Conservation (phyloP, 92 coral and sea anemone species). For the Zoanthus sansibaricus region DNA sequence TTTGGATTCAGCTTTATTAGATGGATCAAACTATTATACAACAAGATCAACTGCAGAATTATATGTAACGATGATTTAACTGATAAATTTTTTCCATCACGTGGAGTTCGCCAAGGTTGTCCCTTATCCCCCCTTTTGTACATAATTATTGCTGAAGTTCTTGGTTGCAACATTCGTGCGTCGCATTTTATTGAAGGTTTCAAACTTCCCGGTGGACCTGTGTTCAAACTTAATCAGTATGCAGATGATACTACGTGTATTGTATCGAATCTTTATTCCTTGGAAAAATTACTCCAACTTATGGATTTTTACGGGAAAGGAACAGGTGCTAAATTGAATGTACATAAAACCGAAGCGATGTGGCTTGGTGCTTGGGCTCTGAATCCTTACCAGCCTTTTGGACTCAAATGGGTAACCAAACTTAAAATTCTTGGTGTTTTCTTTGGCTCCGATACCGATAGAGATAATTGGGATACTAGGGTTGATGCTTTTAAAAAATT, state of each 20-base stretch:
- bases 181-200: not conserved
- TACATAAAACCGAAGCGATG: not conserved
- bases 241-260: no score
- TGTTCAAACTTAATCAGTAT: not conserved
- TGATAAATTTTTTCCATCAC: not conserved
- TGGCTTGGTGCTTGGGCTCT: not conserved
- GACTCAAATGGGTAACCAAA: not conserved
- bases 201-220: not conserved
- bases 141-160: not conserved
- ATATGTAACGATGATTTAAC: not conserved
- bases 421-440: not conserved
- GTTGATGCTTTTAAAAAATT: not conserved
- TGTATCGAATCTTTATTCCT: not conserved
- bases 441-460: no score
- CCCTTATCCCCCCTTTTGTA: not conserved
- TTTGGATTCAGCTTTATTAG: not conserved
- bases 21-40: not conserved
- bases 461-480: no score
- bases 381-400: not conserved
- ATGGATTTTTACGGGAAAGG: not conserved
- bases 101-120: conserved; percentile 12
- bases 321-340: not conserved
- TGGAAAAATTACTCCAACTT: not conserved
- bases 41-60: not conserved
- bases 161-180: conserved; percentile 25